A percentile compares a stretch with the other conserved stretches of the same genome.
These are phyloP conservation scores for Periophthalmodon schlosseri DNA, from an alignment of 2,113 vertebrate genomes.

Conservation along the genomic window DNA sequence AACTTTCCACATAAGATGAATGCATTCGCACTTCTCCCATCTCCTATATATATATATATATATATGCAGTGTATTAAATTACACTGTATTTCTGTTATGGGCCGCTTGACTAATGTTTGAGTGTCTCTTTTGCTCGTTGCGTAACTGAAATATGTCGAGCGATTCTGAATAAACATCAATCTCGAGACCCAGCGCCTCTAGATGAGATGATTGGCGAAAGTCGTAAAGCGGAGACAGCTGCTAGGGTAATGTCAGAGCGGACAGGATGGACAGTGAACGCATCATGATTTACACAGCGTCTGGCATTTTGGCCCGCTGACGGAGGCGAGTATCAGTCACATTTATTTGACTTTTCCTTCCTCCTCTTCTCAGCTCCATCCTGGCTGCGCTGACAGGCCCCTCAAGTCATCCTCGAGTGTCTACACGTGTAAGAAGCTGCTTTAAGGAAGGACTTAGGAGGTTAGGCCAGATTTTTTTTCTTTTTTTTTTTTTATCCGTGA, in stretches of 20 bases:
- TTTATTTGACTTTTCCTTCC: slow-evolving; percentile 78
- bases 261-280: slow-evolving; percentile 67
- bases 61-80: slow-evolving; percentile 62
- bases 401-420: slow-evolving; percentile 76
- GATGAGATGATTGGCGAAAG: slow-evolving; percentile 73
- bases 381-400: slow-evolving; percentile 74
- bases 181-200: slow-evolving; percentile 50
- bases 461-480: slow-evolving; percentile 21
- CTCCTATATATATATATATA: not conserved
- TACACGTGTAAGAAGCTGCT: slow-evolving; percentile 70
- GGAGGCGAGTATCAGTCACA: slow-evolving; percentile 78
- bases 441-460: slow-evolving; percentile 63
- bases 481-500: slow-evolving; percentile 7
- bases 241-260: slow-evolving; percentile 72
- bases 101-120: slow-evolving; percentile 68
- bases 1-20: slow-evolving; percentile 65
- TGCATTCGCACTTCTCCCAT: slow-evolving; percentile 41
- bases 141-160: slow-evolving; percentile 76
- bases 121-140: slow-evolving; percentile 68
- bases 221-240: slow-evolving; percentile 73
- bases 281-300: slow-evolving; percentile 77
- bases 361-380: slow-evolving; percentile 54
- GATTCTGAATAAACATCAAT: slow-evolving; percentile 81
- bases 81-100: slow-evolving; percentile 53
- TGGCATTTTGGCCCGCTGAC: slow-evolving; percentile 75